phyloP scores from a whole-genome alignment of 2,797 vertebrate genomes.

The Erithacus rubecula region DNA sequence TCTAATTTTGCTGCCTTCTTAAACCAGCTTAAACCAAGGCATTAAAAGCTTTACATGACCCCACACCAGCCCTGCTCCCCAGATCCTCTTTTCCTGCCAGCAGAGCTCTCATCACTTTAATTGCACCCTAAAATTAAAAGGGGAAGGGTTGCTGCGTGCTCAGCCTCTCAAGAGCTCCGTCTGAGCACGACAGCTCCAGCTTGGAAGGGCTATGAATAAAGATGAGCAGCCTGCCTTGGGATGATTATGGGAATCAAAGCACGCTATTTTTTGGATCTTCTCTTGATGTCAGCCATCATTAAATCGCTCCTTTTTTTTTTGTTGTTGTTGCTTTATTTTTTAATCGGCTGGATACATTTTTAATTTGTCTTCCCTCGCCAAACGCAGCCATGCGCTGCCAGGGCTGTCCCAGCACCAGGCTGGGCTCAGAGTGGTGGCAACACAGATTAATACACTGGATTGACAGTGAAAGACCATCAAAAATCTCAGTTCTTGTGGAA shows the following conservation, averaged over 20 bases:
- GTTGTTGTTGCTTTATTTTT: neutral
- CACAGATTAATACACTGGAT: neutral
- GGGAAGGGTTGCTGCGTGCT: neutral
- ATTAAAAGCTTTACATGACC: neutral
- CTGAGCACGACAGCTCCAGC: neutral
- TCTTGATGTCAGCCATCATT: conserved; percentile 35
- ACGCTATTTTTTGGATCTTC: neutral
- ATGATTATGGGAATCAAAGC: conserved; percentile 44
- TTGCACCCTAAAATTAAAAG: neutral
- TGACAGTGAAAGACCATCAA: neutral
- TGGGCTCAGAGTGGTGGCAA: neutral
- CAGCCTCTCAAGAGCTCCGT: neutral
- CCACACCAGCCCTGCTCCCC: neutral
- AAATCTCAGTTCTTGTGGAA: neutral
- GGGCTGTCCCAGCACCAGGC: neutral
- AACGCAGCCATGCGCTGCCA: neutral
- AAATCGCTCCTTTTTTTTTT: neutral
- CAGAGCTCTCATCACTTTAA: neutral
- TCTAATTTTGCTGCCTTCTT: neutral
- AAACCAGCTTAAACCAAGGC: neutral
- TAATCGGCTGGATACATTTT: conserved; percentile 30
- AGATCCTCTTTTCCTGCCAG: neutral
- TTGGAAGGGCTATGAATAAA: conserved; percentile 55
- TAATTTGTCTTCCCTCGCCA: conserved; percentile 53
- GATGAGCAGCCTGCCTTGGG: conserved; percentile 44